Conservation (phyloP, 2,113 vertebrate species). For the Dendrocopos noguchii region DNA sequence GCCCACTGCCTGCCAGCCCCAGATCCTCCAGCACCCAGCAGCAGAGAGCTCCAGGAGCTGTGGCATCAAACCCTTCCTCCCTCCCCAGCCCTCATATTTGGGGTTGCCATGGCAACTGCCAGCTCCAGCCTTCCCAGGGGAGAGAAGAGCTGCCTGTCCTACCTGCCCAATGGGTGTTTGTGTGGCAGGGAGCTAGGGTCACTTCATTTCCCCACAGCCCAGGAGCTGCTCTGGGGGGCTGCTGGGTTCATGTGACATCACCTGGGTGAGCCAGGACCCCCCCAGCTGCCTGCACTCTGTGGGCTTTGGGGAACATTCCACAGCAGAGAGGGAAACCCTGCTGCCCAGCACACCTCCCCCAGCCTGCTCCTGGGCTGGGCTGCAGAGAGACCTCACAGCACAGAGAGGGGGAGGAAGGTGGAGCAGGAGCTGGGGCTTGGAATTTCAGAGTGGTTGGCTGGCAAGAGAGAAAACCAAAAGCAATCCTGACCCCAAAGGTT, state of each 20-base stretch:
- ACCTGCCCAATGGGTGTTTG: conserved; percentile 59
- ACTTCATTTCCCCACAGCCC: conserved; percentile 6
- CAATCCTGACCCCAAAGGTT: background rate
- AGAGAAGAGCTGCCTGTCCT: conserved; percentile 51
- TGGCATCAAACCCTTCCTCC: conserved; percentile 18
- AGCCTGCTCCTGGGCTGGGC: background rate
- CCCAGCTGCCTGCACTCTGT: background rate
- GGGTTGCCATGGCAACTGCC: conserved; percentile 64
- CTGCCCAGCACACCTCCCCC: conserved; percentile 4
- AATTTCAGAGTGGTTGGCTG: background rate
- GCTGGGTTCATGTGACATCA: conserved; percentile 34
- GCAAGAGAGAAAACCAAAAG: background rate
- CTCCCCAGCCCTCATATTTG: conserved; percentile 17
- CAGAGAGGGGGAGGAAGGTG: background rate
- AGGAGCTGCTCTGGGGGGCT: conserved; percentile 12
- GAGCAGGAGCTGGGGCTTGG: background rate
- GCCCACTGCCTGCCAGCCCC: background rate
- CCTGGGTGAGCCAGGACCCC: conserved; percentile 33
- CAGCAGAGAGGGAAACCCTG: background rate
- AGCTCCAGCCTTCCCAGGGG: conserved; percentile 49
- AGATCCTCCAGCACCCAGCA: background rate
- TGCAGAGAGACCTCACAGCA: background rate
- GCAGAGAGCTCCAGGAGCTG: background rate
- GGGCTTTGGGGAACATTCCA: conserved; percentile 24
- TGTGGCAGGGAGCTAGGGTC: conserved; percentile 38